These are phyloP conservation scores for Triops longicaudatus DNA, from an alignment of 1,140 invertebrate species.

Conservation along the genomic window DNA sequence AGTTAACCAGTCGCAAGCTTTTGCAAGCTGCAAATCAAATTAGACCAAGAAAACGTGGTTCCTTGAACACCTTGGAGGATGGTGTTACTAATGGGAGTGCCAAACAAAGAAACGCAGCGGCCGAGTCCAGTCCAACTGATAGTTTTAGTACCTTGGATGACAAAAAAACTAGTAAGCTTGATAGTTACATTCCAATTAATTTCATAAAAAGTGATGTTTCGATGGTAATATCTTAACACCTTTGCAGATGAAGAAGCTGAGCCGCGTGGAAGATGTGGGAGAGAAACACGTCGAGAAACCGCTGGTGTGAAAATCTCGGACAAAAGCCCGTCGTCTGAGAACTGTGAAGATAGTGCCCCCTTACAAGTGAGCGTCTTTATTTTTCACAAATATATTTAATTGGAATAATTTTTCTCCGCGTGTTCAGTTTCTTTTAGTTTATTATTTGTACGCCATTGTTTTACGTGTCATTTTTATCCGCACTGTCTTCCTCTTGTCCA, in stretches of 20 bases:
- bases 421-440: too few relatives aligned
- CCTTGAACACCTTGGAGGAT: not conserved
- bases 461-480: too few relatives aligned
- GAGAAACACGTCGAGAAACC: not conserved
- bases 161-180: not conserved
- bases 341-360: not conserved
- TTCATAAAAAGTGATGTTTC: too few relatives aligned
- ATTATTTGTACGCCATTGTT: too few relatives aligned
- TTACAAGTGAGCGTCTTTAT: not conserved
- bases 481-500: too few relatives aligned
- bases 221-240: not conserved
- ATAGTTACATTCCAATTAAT: not conserved
- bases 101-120: not conserved
- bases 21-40: not conserved
- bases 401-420: too few relatives aligned
- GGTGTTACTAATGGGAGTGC: not conserved
- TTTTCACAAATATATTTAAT: not conserved
- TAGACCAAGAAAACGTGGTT: not conserved
- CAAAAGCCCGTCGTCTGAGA: not conserved
- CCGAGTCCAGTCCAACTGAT: not conserved
- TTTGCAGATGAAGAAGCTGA: not conserved
- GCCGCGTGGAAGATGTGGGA: not conserved
- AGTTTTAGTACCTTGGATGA: not conserved
- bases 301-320: not conserved
- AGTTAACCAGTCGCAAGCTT: conserved; percentile 1